A percentile compares a stretch with the other conserved stretches of the same genome.
Evolutionary conservation across 2,113 vertebrate species (phyloP).

Genomic region (human): DNA sequence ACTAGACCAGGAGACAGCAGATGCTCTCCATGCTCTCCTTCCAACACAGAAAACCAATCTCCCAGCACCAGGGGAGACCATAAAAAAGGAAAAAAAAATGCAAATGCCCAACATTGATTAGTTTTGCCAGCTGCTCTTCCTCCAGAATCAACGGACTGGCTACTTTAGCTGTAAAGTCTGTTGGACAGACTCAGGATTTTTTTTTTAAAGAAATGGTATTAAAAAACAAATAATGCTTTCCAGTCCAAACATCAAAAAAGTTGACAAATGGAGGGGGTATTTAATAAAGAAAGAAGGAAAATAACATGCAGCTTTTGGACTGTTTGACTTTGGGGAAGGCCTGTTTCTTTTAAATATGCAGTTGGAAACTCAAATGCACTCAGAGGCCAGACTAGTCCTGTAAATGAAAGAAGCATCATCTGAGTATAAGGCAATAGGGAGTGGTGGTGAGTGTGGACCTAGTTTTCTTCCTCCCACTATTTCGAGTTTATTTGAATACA

Average conservation of each 20-base stretch:
- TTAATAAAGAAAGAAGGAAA: background rate
- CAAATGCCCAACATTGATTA: conserved; percentile 85
- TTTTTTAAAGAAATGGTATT: conserved; percentile 44
- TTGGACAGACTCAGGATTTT: conserved; percentile 40
- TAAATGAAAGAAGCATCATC: background rate
- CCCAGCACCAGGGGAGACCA: conserved; percentile 82
- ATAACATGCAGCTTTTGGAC: background rate
- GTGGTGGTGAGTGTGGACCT: background rate
- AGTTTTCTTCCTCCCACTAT: background rate
- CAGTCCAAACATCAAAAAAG: background rate
- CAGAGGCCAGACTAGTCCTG: background rate
- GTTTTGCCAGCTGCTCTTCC: conserved; percentile 85
- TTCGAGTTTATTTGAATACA: background rate
- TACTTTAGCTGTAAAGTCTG: conserved; percentile 77
- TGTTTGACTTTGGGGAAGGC: background rate
- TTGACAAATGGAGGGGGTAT: background rate
- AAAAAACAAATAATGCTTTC: conserved; percentile 37
- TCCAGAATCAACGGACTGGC: conserved; percentile 79
- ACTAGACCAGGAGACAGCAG: conserved; percentile 79
- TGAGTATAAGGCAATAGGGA: background rate
- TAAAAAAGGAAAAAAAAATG: conserved; percentile 80
- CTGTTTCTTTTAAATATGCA: background rate
- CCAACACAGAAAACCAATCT: conserved; percentile 81
- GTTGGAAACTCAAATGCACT: background rate
- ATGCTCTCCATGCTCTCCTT: conserved; percentile 81